Conservation (phyloP, 2,797 vertebrate species). For the Chrosomus eos region DNA sequence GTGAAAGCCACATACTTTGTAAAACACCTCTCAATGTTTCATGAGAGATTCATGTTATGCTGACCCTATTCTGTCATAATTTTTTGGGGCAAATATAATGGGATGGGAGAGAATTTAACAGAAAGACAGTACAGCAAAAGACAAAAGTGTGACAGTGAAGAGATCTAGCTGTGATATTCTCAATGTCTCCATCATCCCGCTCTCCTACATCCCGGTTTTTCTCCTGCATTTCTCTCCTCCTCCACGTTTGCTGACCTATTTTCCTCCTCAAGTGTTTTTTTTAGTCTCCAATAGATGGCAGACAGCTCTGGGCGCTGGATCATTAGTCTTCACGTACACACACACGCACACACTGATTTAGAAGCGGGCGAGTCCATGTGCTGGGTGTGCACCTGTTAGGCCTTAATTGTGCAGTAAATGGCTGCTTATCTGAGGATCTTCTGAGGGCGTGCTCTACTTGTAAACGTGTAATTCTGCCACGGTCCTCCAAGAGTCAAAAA, state of each 20-base stretch:
- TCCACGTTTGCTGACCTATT: slow-evolving; percentile 67
- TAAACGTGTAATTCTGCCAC: slow-evolving; percentile 44
- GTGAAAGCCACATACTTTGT: neutral
- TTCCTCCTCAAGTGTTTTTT: slow-evolving; percentile 53
- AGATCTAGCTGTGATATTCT: slow-evolving; percentile 10
- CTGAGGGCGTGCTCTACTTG: slow-evolving; percentile 36
- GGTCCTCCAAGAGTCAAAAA: slow-evolving; percentile 24
- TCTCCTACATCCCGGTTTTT: slow-evolving; percentile 5
- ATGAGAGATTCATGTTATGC: neutral
- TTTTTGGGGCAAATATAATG: neutral
- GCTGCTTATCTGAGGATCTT: slow-evolving; percentile 46
- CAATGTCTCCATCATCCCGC: neutral
- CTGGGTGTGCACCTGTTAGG: slow-evolving; percentile 44
- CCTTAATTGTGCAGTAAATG: slow-evolving; percentile 53
- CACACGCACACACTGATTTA: slow-evolving; percentile 8
- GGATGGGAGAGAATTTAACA: neutral
- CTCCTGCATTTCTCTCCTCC: slow-evolving; percentile 24
- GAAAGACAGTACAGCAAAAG: neutral
- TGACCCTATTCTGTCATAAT: slow-evolving; percentile 29
- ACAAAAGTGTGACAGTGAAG: neutral
- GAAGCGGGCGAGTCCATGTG: slow-evolving; percentile 2
- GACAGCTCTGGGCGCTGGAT: slow-evolving; percentile 58
- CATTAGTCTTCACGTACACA: slow-evolving; percentile 13
- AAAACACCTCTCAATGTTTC: neutral
- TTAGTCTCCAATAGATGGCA: slow-evolving; percentile 70